phyloP scores from a whole-genome alignment of 1,140 invertebrate species.

The Centruroides sculpturatus region DNA sequence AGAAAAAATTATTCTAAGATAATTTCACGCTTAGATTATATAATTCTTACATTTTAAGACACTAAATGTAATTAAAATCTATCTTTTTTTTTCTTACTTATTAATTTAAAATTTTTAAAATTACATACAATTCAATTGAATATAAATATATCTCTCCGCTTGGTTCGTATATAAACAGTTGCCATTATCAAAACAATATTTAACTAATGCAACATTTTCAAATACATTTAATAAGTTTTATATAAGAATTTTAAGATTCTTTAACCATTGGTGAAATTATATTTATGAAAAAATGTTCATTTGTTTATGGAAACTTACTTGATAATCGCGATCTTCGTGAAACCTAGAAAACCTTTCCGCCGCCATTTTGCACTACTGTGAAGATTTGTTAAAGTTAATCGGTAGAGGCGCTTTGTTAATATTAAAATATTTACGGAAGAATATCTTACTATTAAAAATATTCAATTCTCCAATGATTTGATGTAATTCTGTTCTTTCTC shows the following conservation, averaged over 20 bases:
- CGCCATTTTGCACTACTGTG: not conserved
- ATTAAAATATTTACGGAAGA: too few relatives aligned
- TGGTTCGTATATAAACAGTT: not conserved
- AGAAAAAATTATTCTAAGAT: not conserved
- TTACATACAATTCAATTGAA: not conserved
- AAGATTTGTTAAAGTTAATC: not conserved
- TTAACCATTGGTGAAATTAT: not conserved
- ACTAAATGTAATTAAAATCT: too few relatives aligned
- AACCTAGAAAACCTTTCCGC: conserved; percentile 12
- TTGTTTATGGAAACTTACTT: conserved; percentile 1
- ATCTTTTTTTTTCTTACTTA: too few relatives aligned
- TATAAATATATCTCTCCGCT: not conserved
- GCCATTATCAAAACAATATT: not conserved
- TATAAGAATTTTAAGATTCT: not conserved
- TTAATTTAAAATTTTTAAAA: not conserved
- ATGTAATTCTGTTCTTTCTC: too few relatives aligned
- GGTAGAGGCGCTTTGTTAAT: too few relatives aligned
- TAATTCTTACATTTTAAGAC: too few relatives aligned
- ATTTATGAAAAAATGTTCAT: not conserved
- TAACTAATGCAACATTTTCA: not conserved
- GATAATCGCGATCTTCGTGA: conserved; percentile 15
- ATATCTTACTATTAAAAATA: too few relatives aligned
- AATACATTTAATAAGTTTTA: not conserved
- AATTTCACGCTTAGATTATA: too few relatives aligned
- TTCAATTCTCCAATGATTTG: too few relatives aligned